Evolutionary conservation across 2,888 invertebrate genomes (phyloP).

Genomic region (Nomada goodeniana): DNA sequence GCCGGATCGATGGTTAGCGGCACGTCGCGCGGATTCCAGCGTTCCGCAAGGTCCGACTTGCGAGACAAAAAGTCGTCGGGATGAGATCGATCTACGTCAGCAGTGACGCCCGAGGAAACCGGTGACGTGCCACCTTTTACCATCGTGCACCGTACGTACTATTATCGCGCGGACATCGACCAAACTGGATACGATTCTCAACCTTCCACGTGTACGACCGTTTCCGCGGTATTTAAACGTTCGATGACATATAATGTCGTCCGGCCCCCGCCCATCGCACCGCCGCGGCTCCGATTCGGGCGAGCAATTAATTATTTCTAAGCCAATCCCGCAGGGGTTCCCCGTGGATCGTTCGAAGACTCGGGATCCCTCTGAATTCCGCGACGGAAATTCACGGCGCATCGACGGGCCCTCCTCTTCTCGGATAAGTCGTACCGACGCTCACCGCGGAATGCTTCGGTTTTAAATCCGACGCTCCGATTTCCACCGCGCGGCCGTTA

Average conservation of each 20-base stretch:
- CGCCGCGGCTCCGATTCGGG: background rate
- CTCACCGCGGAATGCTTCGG: background rate
- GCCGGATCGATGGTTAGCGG: background rate
- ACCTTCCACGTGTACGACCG: background rate
- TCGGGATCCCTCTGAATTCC: no score
- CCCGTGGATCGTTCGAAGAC: no score
- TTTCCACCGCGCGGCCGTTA: background rate
- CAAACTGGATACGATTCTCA: background rate
- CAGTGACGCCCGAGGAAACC: slow-evolving; percentile 42
- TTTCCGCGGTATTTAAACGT: background rate
- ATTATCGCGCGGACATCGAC: background rate
- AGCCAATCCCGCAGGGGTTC: no score
- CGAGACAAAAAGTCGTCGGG: background rate
- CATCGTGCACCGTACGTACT: background rate
- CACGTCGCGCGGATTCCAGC: slow-evolving; percentile 13
- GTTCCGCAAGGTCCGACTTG: slow-evolving; percentile 6
- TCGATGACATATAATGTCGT: background rate
- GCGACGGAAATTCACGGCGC: no score
- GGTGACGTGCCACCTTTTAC: slow-evolving; percentile 36
- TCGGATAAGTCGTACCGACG: background rate
- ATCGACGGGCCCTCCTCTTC: no score
- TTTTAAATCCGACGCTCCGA: background rate
- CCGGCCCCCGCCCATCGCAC: background rate
- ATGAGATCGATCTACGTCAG: slow-evolving; percentile 53
- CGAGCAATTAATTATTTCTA: background rate